Conservation (phyloP, 2,888 invertebrate genomes). For the Agrochola lychnidis region DNA sequence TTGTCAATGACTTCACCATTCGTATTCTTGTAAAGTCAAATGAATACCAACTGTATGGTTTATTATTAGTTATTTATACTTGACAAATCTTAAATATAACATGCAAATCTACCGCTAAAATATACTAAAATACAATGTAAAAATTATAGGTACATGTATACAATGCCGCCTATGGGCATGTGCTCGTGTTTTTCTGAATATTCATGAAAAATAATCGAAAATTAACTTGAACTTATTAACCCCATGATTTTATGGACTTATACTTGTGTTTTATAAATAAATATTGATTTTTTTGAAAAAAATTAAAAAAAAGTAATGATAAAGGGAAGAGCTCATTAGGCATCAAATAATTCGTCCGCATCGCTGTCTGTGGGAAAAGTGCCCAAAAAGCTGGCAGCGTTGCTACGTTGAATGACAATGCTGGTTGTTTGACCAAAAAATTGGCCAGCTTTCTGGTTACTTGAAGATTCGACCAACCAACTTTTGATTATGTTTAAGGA, state of each 20-base stretch:
- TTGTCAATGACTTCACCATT: not conserved
- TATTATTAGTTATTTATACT: too few species aligned
- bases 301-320: not conserved
- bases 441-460: not conserved
- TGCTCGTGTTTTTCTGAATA: too few species aligned
- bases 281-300: too few species aligned
- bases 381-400: not conserved
- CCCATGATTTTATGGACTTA: too few species aligned
- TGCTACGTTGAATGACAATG: not conserved
- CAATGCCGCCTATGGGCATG: too few species aligned
- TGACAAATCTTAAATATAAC: too few species aligned
- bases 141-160: not conserved
- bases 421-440: not conserved
- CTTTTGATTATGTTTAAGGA: not conserved
- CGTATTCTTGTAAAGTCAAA: not conserved
- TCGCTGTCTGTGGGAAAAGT: not conserved
- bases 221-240: too few species aligned
- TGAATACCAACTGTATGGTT: not conserved
- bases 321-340: not conserved
- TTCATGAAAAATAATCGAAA: too few species aligned
- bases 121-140: not conserved
- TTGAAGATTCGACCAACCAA: not conserved
- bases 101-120: too few species aligned
- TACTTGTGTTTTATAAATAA: too few species aligned
- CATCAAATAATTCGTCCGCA: not conserved